Base-by-base conservation (phyloP, 1,140 invertebrate genomes). In the Plectrocnemia conspersa region DNA sequence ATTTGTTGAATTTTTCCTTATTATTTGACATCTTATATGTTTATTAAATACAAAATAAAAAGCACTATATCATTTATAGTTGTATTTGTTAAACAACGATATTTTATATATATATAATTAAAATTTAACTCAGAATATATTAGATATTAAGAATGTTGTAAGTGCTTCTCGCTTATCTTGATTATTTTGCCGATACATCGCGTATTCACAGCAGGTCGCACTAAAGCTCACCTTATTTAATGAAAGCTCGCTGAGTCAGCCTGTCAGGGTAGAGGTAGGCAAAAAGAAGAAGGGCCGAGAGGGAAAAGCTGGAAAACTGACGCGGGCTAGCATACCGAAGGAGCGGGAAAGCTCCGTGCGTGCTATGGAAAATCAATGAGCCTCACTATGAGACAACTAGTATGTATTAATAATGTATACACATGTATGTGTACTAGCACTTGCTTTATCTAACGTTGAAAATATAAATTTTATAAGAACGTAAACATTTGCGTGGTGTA, bases 311-410 rank as follows among this genome's bases (percentile, higher is more conserved):
- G 47, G 35, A 47, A 47, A 47, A 29, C 18, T 15, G 35, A 38
- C 35, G 35, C 10, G 35, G 35, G 35, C 35, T 13, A 38, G 15
- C 5, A 38, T 29, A n/a, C 6, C 27, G 6, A n/a, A 29, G n/a
- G 45, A 29, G 18, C 21, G 33, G 21, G 33, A 32, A 33, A 50
- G 33, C 47, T 38, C 13, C 56, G 56, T 58, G 56, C 56, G 56
- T 58, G 56, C 49, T 50, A 54, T 53, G 44, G 49, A 53, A 58
- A 58, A 53, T 58, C 56, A 58, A 53, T 58, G 56, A 52, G 45
- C 33, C 38, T 52, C 45, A 45, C 41, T 19, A 19, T 10, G 23
- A 10, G 47, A 50, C 47, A 23, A 50, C 47, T n/a, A 40, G 22
- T 52, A 9, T 32, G n/a, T 32, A 9, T 32, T 9, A 9, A 9